Percentiles rank a stretch among this genome's conserved stretches.
Conservation (phyloP, 2,113 vertebrate genomes). For the Pelvicachromis taeniatus region DNA sequence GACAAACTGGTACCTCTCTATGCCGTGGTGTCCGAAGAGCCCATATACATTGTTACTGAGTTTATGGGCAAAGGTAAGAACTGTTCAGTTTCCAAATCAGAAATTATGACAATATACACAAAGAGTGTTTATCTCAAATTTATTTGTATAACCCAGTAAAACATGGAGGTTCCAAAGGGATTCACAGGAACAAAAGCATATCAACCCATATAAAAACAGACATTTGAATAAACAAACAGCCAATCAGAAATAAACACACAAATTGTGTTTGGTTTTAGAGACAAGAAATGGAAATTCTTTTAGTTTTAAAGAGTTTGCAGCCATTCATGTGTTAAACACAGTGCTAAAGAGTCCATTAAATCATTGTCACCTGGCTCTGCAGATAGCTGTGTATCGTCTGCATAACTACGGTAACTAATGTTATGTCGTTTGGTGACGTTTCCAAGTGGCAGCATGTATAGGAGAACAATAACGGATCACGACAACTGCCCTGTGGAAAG, state of each 20-base stretch:
- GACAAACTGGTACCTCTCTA: constrained; percentile 96
- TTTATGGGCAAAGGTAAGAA: constrained; percentile 93
- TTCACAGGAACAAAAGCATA: not conserved
- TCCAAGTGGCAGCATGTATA: not conserved
- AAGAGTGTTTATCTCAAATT: not conserved
- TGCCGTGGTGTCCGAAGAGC: constrained; percentile 95
- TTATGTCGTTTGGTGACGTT: not conserved
- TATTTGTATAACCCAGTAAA: not conserved
- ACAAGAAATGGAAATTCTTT: not conserved
- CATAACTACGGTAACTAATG: not conserved
- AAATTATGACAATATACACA: not conserved
- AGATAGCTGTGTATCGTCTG: not conserved
- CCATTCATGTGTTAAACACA: not conserved
- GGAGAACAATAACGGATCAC: not conserved
- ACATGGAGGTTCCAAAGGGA: not conserved
- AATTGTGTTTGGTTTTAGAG: not conserved
- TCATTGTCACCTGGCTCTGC: not conserved
- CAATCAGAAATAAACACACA: not conserved
- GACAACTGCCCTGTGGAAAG: not conserved
- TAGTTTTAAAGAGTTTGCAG: not conserved
- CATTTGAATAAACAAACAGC: not conserved
- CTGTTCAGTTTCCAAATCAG: not conserved
- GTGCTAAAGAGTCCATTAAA: not conserved
- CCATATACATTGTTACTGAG: constrained; percentile 96
- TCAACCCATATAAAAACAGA: not conserved